Evolutionary conservation across 2,797 vertebrate species (phyloP), one percentile per base, ranked within the genome.

Genomic region (Distichodus sexfasciatus): DNA sequence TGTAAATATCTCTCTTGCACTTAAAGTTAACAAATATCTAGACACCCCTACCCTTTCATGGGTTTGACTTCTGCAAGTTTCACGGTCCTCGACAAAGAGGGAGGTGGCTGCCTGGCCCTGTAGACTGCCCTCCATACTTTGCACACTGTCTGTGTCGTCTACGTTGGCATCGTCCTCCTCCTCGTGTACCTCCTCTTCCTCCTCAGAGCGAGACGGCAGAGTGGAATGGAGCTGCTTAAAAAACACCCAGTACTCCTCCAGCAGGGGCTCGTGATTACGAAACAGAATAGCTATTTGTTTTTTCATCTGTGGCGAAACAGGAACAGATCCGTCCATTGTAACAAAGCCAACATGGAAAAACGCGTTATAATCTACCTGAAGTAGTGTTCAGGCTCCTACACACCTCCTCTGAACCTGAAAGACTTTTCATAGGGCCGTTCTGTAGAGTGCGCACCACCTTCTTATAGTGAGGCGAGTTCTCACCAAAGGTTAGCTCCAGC

Each of bases 401-500:
- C 76, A 93, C 95, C 93, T 95, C 89, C 0, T 87, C 72, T 10
- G 93, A 86, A 76, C 93, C 91, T 64, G 91, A 87, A 1, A 91
- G 86, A 23, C 88, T 75, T 24, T 90, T 92, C 14, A 92, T 78
- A 0, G 90, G 84, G 70, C 92, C 91, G 53, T 91, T 86, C 76
- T 98, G 96, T 19, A 98, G 87, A 0, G 93, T 87, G 5, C 90
- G 93, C 80, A 98, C 94, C 58, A 97, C 93, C 84, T 92, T 93
- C 23, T 93, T 93, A 74, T 95, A 93, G 65, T 91, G 92, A 2
- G 89, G 70, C 1, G 96, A 93, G 23, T 90, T 91, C 64, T 94
- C 91, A 17, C 93, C 94, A 4, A 97, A 95, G 57, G 89, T 93
- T 23, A 86, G 89, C 76, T 94, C 90, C 81, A 98, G 82, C 77